Base-by-base conservation (phyloP, 2,888 invertebrate species). In the Boloria euphrosyne region DNA sequence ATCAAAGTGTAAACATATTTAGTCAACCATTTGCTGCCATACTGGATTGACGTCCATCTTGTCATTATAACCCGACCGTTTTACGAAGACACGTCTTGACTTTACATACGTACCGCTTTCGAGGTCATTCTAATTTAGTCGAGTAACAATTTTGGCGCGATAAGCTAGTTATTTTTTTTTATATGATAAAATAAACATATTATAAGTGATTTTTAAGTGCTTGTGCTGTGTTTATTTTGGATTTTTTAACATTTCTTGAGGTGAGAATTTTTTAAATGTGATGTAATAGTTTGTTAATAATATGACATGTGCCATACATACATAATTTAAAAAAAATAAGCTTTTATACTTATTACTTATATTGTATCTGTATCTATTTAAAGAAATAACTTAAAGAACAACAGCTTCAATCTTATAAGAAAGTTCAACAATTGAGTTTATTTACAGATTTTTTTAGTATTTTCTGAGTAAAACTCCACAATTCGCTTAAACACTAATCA, bases 11-110 rank as follows among this genome's bases (percentile, higher is more conserved):
- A 22, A 38, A 10, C 10, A 49, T 22, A 43, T 14, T 57, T 70
- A 71, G 72, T 72, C 68, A 69, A 46, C 50, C 60, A 18, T 31
- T 49, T 66, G 46, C 38, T 63, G 44, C 50, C 57, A 50, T 49
- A 6, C 3, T 10, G 61, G n/a, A 43, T 17, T 53, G 66, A 60
- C 69, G 70, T 66, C 27, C 17, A 49, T 59, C 5, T 58, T 17
- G 38, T 61, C 13, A 52, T 51, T 75, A 75, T 73, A 67, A 76
- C 58, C 73, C 76, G 67, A 55, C 71, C 67, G 55, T 67, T 31
- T 73, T 58, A 16, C 63, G 65, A 67, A 57, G 65, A 65, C 16
- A 62, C 54, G 51, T 46, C 27, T 17, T 38, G 13, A 16, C 55
- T 44, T 13, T 44, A 18, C 31, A 47, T 50, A 18, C 46, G 18